phyloP scores from a whole-genome alignment of 2,888 invertebrate species.

The Philaethria dido region DNA sequence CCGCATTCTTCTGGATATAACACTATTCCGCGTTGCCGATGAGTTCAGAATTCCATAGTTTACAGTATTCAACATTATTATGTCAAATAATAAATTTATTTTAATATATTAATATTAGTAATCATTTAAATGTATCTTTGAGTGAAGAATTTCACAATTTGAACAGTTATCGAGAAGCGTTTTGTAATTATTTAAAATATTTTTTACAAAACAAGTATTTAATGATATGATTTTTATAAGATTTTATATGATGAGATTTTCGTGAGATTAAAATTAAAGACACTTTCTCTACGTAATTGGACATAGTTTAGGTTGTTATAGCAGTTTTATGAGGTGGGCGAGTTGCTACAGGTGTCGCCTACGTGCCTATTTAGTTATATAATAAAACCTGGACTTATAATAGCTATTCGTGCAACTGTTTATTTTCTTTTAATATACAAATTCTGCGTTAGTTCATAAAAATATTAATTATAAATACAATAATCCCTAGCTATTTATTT shows the following conservation, averaged over 20 bases:
- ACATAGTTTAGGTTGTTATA: constrained; percentile 61
- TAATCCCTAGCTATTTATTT: no score
- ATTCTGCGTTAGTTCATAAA: no score
- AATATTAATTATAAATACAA: no score
- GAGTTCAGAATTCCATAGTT: constrained; percentile 45
- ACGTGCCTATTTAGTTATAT: constrained; percentile 31
- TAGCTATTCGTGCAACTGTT: neutral
- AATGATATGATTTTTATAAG: constrained; percentile 32
- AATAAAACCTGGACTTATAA: constrained; percentile 3
- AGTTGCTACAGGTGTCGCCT: constrained; percentile 40
- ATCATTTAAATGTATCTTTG: neutral
- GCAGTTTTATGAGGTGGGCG: constrained; percentile 53
- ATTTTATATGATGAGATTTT: constrained; percentile 52
- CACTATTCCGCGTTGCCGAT: constrained; percentile 53
- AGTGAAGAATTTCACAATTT: neutral
- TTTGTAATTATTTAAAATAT: neutral
- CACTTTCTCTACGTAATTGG: constrained; percentile 74
- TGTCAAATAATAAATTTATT: neutral
- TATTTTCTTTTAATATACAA: constrained; percentile 15
- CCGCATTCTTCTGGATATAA: constrained; percentile 56
- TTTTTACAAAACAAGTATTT: neutral
- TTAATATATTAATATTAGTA: neutral
- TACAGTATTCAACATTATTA: neutral
- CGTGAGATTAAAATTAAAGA: constrained; percentile 64
- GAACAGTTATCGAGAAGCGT: neutral